A percentile compares a stretch with the other conserved stretches of the same genome.
phyloP scores from a whole-genome alignment of 2,797 vertebrate genomes.

The Capromys pilorides region DNA sequence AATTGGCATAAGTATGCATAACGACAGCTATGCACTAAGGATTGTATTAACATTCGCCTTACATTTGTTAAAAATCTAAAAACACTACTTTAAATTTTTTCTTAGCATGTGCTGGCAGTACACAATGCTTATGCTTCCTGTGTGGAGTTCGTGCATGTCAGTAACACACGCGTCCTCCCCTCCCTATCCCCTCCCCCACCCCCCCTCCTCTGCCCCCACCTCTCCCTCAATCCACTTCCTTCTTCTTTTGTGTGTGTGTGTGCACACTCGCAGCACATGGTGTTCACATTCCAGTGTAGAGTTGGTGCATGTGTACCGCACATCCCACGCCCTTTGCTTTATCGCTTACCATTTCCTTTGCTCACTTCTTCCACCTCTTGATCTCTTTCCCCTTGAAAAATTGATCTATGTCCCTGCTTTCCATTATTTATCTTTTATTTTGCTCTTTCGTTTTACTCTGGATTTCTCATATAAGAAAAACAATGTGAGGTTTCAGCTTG shows the following conservation, averaged over 20 bases:
- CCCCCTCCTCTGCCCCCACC: no score
- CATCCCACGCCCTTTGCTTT: background rate
- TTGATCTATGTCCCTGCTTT: background rate
- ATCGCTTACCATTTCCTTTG: background rate
- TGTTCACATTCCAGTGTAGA: background rate
- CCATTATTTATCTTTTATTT: background rate
- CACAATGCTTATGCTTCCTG: no score
- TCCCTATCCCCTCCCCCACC: background rate
- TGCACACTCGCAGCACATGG: background rate
- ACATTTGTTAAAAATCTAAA: constrained; percentile 79
- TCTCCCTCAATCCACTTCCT: no score
- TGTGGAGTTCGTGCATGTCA: background rate
- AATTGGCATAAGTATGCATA: constrained; percentile 85
- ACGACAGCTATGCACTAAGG: constrained; percentile 81
- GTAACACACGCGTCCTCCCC: background rate
- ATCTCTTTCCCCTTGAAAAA: background rate
- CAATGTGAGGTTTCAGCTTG: background rate
- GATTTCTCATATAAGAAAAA: background rate
- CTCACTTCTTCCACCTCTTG: background rate
- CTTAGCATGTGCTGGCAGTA: background rate
- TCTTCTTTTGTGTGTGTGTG: background rate
- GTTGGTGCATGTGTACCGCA: background rate
- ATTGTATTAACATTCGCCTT: constrained; percentile 84
- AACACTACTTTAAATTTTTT: background rate
- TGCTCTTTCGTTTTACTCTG: background rate